Base-by-base conservation (phyloP, 1,140 invertebrate genomes). In the Aplysia californica region DNA sequence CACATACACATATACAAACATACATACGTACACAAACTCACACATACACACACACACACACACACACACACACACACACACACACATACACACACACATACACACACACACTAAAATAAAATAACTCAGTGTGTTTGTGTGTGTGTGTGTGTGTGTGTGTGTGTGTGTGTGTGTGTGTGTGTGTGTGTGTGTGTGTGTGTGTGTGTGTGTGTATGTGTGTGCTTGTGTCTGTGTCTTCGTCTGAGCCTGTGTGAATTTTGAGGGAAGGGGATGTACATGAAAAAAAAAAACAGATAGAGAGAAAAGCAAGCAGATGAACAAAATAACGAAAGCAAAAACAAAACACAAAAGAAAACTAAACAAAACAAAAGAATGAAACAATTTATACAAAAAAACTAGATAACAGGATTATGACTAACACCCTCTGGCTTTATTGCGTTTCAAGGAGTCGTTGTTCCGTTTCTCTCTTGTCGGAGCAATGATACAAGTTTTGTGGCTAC, bases 1-100 rank as follows among this genome's bases (percentile, higher is more conserved):
- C n/a, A n/a, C 56, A 10, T 23, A 59, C n/a, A n/a, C 31, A 59
- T n/a, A 59, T 23, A 10, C 56, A 59, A 10, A 59, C 56, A 59
- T 10, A 59, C 56, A 59, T 4, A 59, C 56, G 56, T 23, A 59
- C 56, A n/a, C 21, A 10, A n/a, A 59, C 5, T 26, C n/a, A 59
- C 31, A 59, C n/a, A 59, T 59, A 59, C 31, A 23, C n/a, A 23
- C n/a, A 59, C n/a, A 59, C 31, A 59, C 31, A 59, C n/a, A 59
- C 5, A 59, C n/a, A 59, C 31, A 59, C n/a, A 59, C n/a, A 59
- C n/a, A 59, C n/a, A 69, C 23, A 76, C 21, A 38, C 36, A 69
- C 23, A 26, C 21, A 69, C 36, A 56, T n/a, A 67, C 31, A 23
- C 50, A 69, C 44, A 56, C 36, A 59, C 36, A 76, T 31, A 71